Percentiles rank a stretch among this genome's conserved stretches.
phyloP scores from a whole-genome alignment of 37 sponge, comb jelly and placozoan genomes.

The Trichoplax adhaerens region DNA sequence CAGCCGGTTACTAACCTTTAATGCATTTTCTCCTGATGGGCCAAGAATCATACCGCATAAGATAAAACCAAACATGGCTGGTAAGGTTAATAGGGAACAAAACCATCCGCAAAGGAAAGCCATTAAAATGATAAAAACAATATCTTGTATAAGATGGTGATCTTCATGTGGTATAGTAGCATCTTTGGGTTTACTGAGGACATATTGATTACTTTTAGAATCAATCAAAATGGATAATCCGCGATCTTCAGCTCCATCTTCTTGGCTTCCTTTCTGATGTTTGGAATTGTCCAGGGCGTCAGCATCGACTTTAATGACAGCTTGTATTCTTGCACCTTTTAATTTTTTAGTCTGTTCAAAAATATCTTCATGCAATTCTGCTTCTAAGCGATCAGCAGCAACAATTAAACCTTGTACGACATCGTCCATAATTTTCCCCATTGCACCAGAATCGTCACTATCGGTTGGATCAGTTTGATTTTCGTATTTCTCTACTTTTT shows the following conservation, averaged over 20 bases:
- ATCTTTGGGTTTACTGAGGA: constrained; percentile 49
- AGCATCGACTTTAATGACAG: constrained; percentile 39
- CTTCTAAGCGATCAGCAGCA: constrained; percentile 59
- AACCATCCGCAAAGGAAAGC: constrained; percentile 35
- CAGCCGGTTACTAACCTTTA: background rate
- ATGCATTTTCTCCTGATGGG: constrained; percentile 48
- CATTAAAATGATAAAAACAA: constrained; percentile 38
- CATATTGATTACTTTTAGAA: constrained; percentile 61
- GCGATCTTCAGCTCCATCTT: background rate
- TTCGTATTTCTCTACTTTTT: background rate
- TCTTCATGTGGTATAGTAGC: constrained; percentile 56
- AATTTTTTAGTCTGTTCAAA: constrained; percentile 18
- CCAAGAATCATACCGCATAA: constrained; percentile 72
- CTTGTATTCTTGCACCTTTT: constrained; percentile 33
- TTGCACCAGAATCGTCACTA: too few species aligned
- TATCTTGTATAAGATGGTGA: constrained; percentile 47
- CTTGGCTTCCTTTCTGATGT: background rate
- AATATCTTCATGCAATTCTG: constrained; percentile 25
- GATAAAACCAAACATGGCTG: constrained; percentile 68
- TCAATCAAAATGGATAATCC: constrained; percentile 30
- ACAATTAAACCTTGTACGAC: constrained; percentile 33
- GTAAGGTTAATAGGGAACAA: constrained; percentile 33
- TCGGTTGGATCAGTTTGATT: constrained; percentile 8
- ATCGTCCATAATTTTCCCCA: constrained; percentile 13
- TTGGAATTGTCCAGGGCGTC: background rate